Conservation (phyloP, 1,140 invertebrate genomes). For the Rhizoglyphus robini region DNA sequence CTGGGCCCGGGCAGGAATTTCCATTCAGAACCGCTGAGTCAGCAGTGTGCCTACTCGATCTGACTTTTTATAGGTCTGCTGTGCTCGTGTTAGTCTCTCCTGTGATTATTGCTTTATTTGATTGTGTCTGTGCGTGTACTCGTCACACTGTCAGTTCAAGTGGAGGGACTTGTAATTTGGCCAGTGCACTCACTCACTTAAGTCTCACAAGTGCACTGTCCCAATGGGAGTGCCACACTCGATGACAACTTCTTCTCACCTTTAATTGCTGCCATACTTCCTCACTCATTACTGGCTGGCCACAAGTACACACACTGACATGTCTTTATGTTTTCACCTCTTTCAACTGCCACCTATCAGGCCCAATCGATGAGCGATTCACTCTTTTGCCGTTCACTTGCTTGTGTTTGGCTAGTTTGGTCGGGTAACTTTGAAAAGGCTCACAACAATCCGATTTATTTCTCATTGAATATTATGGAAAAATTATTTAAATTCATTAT, state of each 20-base stretch:
- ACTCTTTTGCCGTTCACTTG: background rate
- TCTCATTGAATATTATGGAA: too few relatives aligned
- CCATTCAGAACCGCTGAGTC: too few relatives aligned
- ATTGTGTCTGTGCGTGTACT: background rate
- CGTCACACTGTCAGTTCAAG: too few relatives aligned
- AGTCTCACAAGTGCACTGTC: background rate
- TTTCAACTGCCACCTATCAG: background rate
- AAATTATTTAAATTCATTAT: too few relatives aligned
- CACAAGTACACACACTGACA: too few relatives aligned
- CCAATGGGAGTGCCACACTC: background rate
- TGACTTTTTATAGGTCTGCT: background rate
- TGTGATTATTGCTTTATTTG: constrained; percentile 5
- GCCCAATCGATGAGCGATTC: background rate
- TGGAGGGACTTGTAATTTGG: constrained; percentile 13
- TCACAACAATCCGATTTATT: too few relatives aligned
- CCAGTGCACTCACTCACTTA: background rate
- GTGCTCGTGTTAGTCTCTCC: background rate
- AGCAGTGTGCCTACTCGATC: too few relatives aligned
- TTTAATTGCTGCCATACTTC: constrained; percentile 8
- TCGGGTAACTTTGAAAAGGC: too few relatives aligned
- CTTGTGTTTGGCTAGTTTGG: too few relatives aligned
- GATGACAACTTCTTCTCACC: constrained; percentile 11
- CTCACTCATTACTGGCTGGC: background rate
- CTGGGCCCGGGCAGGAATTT: too few relatives aligned
- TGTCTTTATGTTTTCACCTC: constrained; percentile 4